Evolutionary conservation across 2,888 invertebrate species (phyloP).

Genomic region (Cylloceria caligata): DNA sequence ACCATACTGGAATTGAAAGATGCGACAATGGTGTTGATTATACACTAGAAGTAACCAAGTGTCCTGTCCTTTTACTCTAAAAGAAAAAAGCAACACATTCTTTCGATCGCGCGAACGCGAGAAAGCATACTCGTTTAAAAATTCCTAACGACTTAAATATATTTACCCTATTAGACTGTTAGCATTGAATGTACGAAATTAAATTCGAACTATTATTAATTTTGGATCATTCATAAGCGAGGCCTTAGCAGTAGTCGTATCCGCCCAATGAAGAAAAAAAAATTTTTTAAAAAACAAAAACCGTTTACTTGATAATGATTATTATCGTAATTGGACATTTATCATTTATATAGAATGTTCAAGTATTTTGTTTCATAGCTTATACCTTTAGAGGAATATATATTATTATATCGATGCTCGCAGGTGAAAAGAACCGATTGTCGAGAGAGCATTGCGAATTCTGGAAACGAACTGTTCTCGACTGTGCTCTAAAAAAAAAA

Average conservation of each 20-base stretch:
- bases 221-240: constrained; percentile 81
- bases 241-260: constrained; percentile 85
- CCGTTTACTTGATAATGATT: constrained; percentile 56
- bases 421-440: background rate
- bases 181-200: constrained; percentile 80
- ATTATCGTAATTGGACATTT: constrained; percentile 60
- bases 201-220: constrained; percentile 76
- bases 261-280: constrained; percentile 81
- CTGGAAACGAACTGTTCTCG: background rate
- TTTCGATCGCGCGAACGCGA: constrained; percentile 72
- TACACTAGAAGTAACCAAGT: constrained; percentile 31
- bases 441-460: constrained; percentile 15
- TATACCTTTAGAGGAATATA: constrained; percentile 52
- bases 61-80: constrained; percentile 43
- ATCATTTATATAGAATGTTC: constrained; percentile 35
- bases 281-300: constrained; percentile 29
- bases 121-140: constrained; percentile 67
- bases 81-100: constrained; percentile 63
- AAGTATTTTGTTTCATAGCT: constrained; percentile 52
- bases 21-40: constrained; percentile 34
- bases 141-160: constrained; percentile 61
- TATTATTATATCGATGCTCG: constrained; percentile 41
- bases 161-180: constrained; percentile 74
- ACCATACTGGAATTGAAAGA: constrained; percentile 50
- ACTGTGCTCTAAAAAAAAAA: background rate